Percentiles rank a stretch among this genome's conserved stretches.
Evolutionary conservation across 2,797 vertebrate species (phyloP).

Genomic region (Halcyon badia): DNA sequence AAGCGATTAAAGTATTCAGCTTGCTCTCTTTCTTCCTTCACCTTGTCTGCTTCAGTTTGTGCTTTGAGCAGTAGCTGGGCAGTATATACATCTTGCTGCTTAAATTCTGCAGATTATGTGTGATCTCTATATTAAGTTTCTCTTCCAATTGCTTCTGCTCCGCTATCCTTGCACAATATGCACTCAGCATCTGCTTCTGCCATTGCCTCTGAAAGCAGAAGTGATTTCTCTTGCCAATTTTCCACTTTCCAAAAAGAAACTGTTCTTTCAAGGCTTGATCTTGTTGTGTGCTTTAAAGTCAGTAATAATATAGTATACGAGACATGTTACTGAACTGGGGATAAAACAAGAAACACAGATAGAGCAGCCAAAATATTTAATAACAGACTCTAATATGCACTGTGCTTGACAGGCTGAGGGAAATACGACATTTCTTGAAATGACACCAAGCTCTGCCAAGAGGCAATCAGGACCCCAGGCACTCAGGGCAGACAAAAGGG

Average conservation of each 20-base stretch:
- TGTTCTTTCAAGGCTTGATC: conserved; percentile 50
- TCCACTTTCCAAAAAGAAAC: conserved; percentile 42
- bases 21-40: neutral
- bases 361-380: conserved; percentile 31
- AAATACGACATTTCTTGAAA: neutral
- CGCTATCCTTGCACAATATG: conserved; percentile 5
- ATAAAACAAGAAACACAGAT: neutral
- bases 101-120: conserved; percentile 53
- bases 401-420: neutral
- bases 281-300: conserved; percentile 50
- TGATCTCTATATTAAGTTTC: conserved; percentile 70
- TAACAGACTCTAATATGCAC: neutral
- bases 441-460: neutral
- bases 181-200: conserved; percentile 64
- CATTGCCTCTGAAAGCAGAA: conserved; percentile 53
- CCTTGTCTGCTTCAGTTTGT: conserved; percentile 62
- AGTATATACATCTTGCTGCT: neutral
- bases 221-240: conserved; percentile 71
- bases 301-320: neutral
- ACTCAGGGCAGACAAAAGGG: neutral
- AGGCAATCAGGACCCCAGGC: neutral
- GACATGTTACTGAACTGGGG: neutral
- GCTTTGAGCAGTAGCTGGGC: conserved; percentile 31
- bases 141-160: conserved; percentile 54
- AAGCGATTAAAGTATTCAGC: neutral